phyloP scores from a whole-genome alignment of 2,888 invertebrate species.

The Pterobdella sp. region DNA sequence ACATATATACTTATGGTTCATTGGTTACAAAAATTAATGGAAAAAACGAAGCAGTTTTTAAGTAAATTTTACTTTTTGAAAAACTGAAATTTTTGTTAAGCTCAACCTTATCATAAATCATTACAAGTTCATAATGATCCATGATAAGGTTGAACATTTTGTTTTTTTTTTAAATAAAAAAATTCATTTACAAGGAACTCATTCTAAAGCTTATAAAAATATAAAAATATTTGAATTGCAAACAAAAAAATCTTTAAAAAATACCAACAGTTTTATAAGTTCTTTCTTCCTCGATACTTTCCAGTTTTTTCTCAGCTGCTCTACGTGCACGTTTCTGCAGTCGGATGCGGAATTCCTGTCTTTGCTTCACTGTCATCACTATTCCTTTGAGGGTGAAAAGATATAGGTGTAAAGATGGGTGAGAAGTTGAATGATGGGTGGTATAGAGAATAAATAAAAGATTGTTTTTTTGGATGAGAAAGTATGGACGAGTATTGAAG shows the following conservation, averaged over 20 bases:
- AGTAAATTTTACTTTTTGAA: too few relatives aligned
- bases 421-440: too few relatives aligned
- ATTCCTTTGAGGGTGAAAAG: conserved; percentile 29
- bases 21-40: too few relatives aligned
- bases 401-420: not conserved
- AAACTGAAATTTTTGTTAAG: too few relatives aligned
- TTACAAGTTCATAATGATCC: too few relatives aligned
- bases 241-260: not conserved
- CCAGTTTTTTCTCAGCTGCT: conserved; percentile 34
- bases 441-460: not conserved
- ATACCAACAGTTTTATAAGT: conserved; percentile 30
- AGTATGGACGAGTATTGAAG: not conserved
- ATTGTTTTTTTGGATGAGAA: not conserved
- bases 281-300: conserved; percentile 34
- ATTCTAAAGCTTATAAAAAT: not conserved
- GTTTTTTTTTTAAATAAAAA: not conserved
- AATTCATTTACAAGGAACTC: not conserved
- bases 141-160: too few relatives aligned
- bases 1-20: too few relatives aligned
- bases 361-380: conserved; percentile 36
- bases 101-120: too few relatives aligned
- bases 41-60: too few relatives aligned
- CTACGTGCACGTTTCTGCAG: conserved; percentile 37
- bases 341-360: conserved; percentile 37
- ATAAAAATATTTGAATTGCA: not conserved